Conservation (phyloP, 1,140 invertebrate genomes). For the Caenorhabditis inopinata region DNA sequence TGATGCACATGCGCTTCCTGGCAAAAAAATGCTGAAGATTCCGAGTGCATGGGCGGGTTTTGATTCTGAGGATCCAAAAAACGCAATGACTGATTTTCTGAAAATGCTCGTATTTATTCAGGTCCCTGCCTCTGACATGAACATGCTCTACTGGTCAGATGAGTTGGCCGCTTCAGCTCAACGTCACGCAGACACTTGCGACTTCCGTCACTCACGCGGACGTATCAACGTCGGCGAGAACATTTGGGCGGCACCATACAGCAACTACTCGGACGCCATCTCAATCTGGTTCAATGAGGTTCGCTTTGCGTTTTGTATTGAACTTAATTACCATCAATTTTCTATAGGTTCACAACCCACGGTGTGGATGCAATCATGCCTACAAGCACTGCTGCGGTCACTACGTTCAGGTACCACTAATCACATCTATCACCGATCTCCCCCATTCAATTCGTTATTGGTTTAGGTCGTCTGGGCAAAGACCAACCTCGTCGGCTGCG, state of each 20-base stretch:
- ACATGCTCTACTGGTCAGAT: constrained; percentile 66
- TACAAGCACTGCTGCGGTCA: constrained; percentile 66
- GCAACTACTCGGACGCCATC: constrained; percentile 65
- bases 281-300: constrained; percentile 64
- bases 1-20: too few relatives aligned
- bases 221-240: constrained; percentile 64
- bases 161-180: constrained; percentile 62
- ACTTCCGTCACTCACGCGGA: constrained; percentile 64
- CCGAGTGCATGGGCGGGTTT: too few relatives aligned
- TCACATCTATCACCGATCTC: neutral
- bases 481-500: constrained; percentile 63
- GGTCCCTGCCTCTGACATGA: constrained; percentile 65
- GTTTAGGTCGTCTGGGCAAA: constrained; percentile 65
- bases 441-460: neutral
- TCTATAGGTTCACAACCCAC: constrained; percentile 54
- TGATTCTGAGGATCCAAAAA: too few relatives aligned
- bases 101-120: constrained; percentile 37
- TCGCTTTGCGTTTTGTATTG: neutral
- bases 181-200: constrained; percentile 64
- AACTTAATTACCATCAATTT: constrained; percentile 9
- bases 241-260: constrained; percentile 65
- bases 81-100: too few relatives aligned
- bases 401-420: constrained; percentile 61
- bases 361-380: constrained; percentile 63
- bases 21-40: too few relatives aligned